Evolutionary conservation across 2,797 vertebrate genomes (phyloP), one percentile per base, ranked within the genome.

Genomic region (Threskiornis aethiopicus): DNA sequence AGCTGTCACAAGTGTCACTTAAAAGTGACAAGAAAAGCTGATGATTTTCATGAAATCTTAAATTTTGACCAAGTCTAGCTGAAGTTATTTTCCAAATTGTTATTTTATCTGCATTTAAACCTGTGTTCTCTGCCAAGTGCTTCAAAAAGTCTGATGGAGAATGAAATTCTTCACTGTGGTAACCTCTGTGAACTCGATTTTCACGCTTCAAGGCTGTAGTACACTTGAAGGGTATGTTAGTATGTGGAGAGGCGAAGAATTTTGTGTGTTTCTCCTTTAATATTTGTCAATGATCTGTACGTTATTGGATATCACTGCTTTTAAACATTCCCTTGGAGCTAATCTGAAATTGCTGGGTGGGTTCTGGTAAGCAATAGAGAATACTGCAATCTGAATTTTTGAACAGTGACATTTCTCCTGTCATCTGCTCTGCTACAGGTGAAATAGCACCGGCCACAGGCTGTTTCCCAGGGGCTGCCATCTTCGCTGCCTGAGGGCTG

Each of bases 351-450:
- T 70, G 37, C 47, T 66, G 28, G 7, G 28, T 46, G 17, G 5
- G 46, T 89, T 69, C 49, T 87, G 58, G 25, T 39, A 16, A 82
- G 73, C 62, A 62, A 0, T 2, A 51, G 46, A 37, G 71, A 70
- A 26, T 6, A 15, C 4, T 39, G 78, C 33, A 13, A 0, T 49
- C 21, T 14, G 59, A 67, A 70, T 90, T 95, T 70, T 66, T 15
- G 8, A 58, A 33, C 18, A 37, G 41, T 31, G 29, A 7, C 0
- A 0, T 52, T 73, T 65, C 26, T 59, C 16, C n/a, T 14, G 1
- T 55, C 22, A 2, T 22, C n/a, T 46, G 26, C 67, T 76, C 21
- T 54, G 67, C 82, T 80, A n/a, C 55, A 61, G 46, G 41, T 42
- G 37, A 29, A 54, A 46, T 4, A 47, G 55, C 42, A 21, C 8